phyloP scores from a whole-genome alignment of 2,113 vertebrate genomes.

The Elachura formosa region DNA sequence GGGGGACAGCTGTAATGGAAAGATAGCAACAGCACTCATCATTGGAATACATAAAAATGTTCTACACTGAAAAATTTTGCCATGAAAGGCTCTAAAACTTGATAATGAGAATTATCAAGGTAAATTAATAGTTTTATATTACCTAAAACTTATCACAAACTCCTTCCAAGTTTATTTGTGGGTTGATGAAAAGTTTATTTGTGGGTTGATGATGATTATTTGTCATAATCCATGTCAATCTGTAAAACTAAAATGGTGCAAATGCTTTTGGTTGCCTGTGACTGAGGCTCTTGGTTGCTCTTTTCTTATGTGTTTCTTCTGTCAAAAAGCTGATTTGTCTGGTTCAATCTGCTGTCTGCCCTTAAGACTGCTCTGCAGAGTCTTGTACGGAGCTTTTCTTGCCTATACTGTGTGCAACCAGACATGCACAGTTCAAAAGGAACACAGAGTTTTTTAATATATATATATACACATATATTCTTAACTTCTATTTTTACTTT shows the following conservation, averaged over 20 bases:
- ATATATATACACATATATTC: too few species aligned
- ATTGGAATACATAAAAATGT: conserved; percentile 3
- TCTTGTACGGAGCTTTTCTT: background rate
- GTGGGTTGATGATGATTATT: background rate
- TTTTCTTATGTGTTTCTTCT: background rate
- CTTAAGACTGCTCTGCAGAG: background rate
- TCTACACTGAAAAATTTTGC: background rate
- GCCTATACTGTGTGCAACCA: background rate
- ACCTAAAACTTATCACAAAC: background rate
- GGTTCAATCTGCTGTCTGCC: background rate
- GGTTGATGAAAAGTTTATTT: background rate
- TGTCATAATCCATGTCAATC: background rate
- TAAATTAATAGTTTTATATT: conserved; percentile 1
- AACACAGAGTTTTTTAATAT: background rate
- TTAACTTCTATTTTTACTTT: background rate
- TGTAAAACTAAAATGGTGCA: background rate
- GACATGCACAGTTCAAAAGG: background rate
- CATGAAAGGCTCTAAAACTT: background rate
- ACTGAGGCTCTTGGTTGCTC: background rate
- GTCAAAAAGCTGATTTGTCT: conserved; percentile 14
- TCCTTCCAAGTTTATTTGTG: conserved; percentile 3
- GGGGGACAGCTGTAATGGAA: background rate
- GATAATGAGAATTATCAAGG: background rate
- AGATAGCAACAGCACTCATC: background rate
- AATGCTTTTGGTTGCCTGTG: background rate